phyloP scores from a whole-genome alignment of 1,140 invertebrate genomes.

The Bombus haemorrhoidalis region DNA sequence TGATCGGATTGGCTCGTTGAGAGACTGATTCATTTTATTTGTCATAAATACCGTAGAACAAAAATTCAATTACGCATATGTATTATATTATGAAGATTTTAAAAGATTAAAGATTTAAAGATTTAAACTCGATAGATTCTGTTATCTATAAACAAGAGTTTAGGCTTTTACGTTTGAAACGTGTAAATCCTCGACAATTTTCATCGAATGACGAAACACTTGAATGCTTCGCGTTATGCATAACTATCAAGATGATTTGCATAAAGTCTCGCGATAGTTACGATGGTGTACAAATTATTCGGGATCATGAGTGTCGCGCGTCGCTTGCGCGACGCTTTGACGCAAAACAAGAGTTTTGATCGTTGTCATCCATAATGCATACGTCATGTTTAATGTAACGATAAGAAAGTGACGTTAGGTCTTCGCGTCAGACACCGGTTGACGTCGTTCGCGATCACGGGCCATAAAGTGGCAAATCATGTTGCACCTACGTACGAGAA shows the following conservation, averaged over 20 bases:
- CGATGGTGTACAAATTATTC: slow-evolving; percentile 14
- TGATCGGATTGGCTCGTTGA: too few species aligned
- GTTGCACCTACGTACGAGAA: background rate
- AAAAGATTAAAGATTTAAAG: too few species aligned
- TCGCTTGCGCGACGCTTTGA: background rate
- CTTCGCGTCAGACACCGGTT: slow-evolving; percentile 1
- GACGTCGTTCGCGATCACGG: background rate
- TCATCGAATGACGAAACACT: background rate
- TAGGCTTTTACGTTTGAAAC: background rate
- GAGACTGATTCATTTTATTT: too few species aligned
- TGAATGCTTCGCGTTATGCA: background rate
- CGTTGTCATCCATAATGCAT: slow-evolving; percentile 22
- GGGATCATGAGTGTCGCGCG: background rate
- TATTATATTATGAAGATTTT: too few species aligned
- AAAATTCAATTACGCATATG: too few species aligned
- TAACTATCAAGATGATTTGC: background rate
- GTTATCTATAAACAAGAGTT: background rate
- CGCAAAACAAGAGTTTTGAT: slow-evolving; percentile 19
- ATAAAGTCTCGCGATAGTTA: slow-evolving; percentile 3
- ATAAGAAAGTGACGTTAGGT: slow-evolving; percentile 6
- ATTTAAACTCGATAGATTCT: background rate
- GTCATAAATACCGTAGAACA: too few species aligned
- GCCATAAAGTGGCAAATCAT: background rate
- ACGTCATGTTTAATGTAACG: slow-evolving; percentile 15
- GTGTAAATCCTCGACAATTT: background rate